These are phyloP conservation scores for Pseudeuparius sepicola DNA, from an alignment of 2,888 invertebrate species.

Conservation along the genomic window DNA sequence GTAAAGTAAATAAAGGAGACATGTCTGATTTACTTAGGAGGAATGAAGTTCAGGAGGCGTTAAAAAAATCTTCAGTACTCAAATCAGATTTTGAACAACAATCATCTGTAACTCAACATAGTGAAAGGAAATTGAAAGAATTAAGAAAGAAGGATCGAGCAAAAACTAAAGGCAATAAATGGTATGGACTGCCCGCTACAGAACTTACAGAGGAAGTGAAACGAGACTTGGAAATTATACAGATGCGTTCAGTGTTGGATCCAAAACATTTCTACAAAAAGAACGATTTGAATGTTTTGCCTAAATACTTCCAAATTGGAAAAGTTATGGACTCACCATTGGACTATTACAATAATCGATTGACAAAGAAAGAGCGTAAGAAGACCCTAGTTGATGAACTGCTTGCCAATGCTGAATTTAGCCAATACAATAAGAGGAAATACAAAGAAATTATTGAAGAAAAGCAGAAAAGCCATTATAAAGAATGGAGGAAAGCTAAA, in stretches of 20 bases:
- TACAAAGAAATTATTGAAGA: constrained; percentile 68
- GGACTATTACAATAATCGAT: constrained; percentile 76
- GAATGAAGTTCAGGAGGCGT: constrained; percentile 44
- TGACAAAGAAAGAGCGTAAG: constrained; percentile 80
- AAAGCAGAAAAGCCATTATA: constrained; percentile 57
- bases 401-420: constrained; percentile 77
- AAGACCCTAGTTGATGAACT: constrained; percentile 88
- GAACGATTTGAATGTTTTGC: constrained; percentile 74
- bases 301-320: constrained; percentile 90
- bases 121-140: constrained; percentile 47
- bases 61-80: constrained; percentile 51
- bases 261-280: constrained; percentile 94
- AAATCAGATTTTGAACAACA: constrained; percentile 57
- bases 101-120: constrained; percentile 48
- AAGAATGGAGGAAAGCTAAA: constrained; percentile 55
- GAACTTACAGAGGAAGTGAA: constrained; percentile 83
- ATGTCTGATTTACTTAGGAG: constrained; percentile 29
- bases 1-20: constrained; percentile 28
- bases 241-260: constrained; percentile 87
- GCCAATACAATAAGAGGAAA: constrained; percentile 69
- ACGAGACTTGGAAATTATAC: constrained; percentile 78
- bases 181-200: constrained; percentile 84
- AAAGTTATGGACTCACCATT: constrained; percentile 73
- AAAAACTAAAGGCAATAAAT: constrained; percentile 74
- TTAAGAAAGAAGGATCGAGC: constrained; percentile 55